phyloP scores from a whole-genome alignment of 2,888 invertebrate species.

The Melinaea marsaeus region DNA sequence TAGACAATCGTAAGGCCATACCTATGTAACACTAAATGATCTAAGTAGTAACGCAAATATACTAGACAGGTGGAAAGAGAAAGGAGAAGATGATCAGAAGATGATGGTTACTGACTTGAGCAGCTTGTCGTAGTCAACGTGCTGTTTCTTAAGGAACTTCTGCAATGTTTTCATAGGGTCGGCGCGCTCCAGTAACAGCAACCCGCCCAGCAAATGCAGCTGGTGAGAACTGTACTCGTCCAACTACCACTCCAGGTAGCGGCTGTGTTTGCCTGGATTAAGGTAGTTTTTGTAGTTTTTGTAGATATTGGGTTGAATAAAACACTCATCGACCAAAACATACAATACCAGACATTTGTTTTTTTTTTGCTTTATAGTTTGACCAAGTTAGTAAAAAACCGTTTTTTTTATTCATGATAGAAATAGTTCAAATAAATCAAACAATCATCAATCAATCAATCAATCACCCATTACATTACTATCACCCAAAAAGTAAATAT shows the following conservation, averaged over 20 bases:
- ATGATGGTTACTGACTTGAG: conserved; percentile 80
- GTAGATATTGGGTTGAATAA: conserved; percentile 7
- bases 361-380: no score
- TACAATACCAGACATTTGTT: not conserved
- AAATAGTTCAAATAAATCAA: no score
- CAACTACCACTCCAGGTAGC: conserved; percentile 97
- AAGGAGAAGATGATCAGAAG: not conserved
- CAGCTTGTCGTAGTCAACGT: conserved; percentile 93
- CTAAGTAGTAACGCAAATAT: no score
- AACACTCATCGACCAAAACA: not conserved
- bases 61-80: no score
- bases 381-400: no score
- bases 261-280: conserved; percentile 97
- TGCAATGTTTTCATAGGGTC: conserved; percentile 93
- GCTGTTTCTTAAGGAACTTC: conserved; percentile 94
- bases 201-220: conserved; percentile 95
- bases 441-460: no score
- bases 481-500: no score
- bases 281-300: conserved; percentile 93
- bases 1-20: conserved; percentile 34
- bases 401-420: no score
- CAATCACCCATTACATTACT: no score
- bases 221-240: conserved; percentile 93
- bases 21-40: conserved; percentile 41
- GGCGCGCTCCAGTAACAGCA: conserved; percentile 93